Evolutionary conservation across 64 coral and sea anemone species (phyloP).

Genomic region (Dendronephthya gigantea): DNA sequence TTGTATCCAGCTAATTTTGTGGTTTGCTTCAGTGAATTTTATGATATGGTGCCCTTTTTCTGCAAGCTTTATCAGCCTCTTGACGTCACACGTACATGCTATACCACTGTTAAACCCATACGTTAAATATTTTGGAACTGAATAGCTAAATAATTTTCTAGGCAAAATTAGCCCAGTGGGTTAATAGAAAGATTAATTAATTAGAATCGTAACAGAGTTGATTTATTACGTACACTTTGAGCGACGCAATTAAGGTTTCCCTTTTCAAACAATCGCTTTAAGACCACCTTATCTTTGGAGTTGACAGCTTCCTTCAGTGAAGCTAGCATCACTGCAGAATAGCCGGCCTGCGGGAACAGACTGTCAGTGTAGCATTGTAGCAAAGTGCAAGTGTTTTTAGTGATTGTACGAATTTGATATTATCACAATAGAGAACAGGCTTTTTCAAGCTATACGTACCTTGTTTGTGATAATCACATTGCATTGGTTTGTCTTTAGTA

Average conservation of each 20-base stretch:
- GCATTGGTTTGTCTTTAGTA: conserved; percentile 54
- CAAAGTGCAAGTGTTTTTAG: too few species aligned
- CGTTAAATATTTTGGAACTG: too few species aligned
- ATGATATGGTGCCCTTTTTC: too few species aligned
- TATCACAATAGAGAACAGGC: too few species aligned
- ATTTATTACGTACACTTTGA: background rate
- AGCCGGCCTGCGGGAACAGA: background rate
- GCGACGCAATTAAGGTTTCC: conserved; percentile 5
- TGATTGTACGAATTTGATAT: too few species aligned
- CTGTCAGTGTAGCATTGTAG: background rate
- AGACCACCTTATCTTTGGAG: background rate
- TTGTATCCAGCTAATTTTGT: background rate
- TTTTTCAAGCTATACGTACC: conserved; percentile 43
- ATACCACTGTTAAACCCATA: too few species aligned
- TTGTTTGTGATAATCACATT: conserved; percentile 73
- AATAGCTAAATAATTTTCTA: too few species aligned
- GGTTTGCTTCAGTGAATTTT: too few species aligned
- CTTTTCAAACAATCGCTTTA: background rate
- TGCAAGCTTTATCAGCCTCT: too few species aligned
- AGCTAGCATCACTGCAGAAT: background rate
- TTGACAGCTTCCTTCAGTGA: background rate
- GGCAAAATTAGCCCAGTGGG: too few species aligned
- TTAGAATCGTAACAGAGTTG: background rate
- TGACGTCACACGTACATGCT: too few species aligned
- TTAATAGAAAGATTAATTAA: too few species aligned